Evolutionary conservation across 1,140 invertebrate species (phyloP).

Genomic region (Drosophila busckii): DNA sequence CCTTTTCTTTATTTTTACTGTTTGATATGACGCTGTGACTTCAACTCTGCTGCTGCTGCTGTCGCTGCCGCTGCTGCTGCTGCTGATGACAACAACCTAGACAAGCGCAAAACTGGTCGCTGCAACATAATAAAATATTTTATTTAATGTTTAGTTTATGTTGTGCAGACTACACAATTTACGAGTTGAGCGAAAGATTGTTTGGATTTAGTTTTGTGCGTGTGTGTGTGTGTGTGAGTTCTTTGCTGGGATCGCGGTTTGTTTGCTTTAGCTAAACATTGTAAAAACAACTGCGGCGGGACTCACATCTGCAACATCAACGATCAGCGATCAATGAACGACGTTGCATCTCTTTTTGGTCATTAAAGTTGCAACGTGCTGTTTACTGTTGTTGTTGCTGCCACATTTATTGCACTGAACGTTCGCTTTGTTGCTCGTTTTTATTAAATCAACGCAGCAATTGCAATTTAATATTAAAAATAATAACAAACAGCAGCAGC

Average conservation of each 20-base stretch:
- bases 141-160: constrained; percentile 78
- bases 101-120: constrained; percentile 46
- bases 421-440: constrained; percentile 64
- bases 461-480: constrained; percentile 78
- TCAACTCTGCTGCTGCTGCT: constrained; percentile 20
- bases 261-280: constrained; percentile 72
- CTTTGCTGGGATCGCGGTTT: constrained; percentile 16
- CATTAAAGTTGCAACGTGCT: constrained; percentile 76
- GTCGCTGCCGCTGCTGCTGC: too few relatives aligned
- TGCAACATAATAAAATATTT: constrained; percentile 77
- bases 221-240: too few relatives aligned
- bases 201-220: constrained; percentile 31
- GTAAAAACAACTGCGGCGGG: constrained; percentile 61
- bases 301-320: constrained; percentile 55
- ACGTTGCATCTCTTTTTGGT: constrained; percentile 48
- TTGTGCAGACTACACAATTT: constrained; percentile 61
- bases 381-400: constrained; percentile 65
- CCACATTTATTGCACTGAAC: constrained; percentile 65
- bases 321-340: constrained; percentile 48
- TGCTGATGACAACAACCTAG: not conserved
- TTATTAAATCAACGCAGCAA: constrained; percentile 75
- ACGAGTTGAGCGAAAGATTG: constrained; percentile 34
- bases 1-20: too few relatives aligned
- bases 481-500: constrained; percentile 71
- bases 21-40: constrained; percentile 24